Base-by-base conservation (phyloP, 1,140 invertebrate species). In the Drosophila mojavensis region DNA sequence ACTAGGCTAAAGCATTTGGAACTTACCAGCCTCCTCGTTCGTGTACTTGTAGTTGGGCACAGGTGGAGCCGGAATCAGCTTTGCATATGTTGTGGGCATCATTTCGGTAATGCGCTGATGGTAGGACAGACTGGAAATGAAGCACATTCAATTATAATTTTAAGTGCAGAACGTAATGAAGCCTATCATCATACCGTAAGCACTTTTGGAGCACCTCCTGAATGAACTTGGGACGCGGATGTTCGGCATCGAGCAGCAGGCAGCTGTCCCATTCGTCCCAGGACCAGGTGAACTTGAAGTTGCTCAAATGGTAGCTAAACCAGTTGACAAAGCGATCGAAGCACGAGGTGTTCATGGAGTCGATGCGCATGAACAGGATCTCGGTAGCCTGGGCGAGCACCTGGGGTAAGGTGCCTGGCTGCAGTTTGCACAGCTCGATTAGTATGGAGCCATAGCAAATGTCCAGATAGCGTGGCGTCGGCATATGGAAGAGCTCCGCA, bases 301-400 rank as follows among this genome's bases (percentile, higher is more conserved):
- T 99, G 91, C 98, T 99, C 92, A 99, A 94, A 93, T 99, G 99
- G 91, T 99, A 99, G 0, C 97, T 95, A 94, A 99, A 99, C 99
- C 99, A 99, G 90, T 95, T 96, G 3, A 97, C 97, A 93, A 99
- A 99, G 79, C 98, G 96, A 92, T 99, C 98, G 93, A 99, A 98
- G 92, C 98, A 98, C 4, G 97, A 95, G 2, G 97, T 96, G 91
- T 99, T 99, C 98, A 99, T 99, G 9, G 96, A 96, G 90, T 99
- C 98, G 90, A 99, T 96, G 78, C 98, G 94, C 92, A 98, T 96
- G 92, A 98, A 99, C 20, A 99, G 92, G 82, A 99, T 97, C 93
- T 99, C 98, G 20, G 98, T 99, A 4, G 99, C 98, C 93, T 99
- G 98, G 11, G 98, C 99, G 60, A 99, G 93, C 51, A 98, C 98